phyloP scores from a whole-genome alignment of 1,140 invertebrate species.

The Helicoverpa zea region DNA sequence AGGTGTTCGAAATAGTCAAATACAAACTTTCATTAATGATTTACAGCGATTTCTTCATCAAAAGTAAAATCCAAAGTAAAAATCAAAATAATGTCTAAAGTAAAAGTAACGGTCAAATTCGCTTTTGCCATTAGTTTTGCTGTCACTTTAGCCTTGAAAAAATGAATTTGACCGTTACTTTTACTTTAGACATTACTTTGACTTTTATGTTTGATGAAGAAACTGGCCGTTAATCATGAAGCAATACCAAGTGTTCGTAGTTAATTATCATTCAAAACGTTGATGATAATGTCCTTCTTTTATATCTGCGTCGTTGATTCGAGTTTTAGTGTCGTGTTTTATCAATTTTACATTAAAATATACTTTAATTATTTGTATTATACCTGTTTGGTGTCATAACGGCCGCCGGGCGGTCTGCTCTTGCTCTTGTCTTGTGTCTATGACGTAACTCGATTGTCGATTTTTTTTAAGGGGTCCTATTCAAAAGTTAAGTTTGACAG shows the following conservation, averaged over 20 bases:
- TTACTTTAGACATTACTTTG: no score
- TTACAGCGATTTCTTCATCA: no score
- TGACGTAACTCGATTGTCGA: constrained; percentile 10
- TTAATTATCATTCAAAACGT: constrained; percentile 32
- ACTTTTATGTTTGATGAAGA: no score
- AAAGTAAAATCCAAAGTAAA: no score
- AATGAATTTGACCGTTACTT: no score
- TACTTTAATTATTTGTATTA: constrained; percentile 20
- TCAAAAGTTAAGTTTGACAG: neutral
- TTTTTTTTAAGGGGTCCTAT: constrained; percentile 11
- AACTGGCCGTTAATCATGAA: constrained; percentile 34
- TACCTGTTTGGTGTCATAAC: constrained; percentile 23
- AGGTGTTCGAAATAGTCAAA: neutral
- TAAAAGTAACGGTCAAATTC: no score
- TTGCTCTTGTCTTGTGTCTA: constrained; percentile 1
- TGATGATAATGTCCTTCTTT: constrained; percentile 26
- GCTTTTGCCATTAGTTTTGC: no score
- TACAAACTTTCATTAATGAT: constrained; percentile 13
- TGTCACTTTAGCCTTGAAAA: no score
- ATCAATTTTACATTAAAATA: constrained; percentile 21
- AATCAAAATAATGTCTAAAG: no score
- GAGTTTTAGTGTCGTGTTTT: constrained; percentile 34
- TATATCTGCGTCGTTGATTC: constrained; percentile 37
- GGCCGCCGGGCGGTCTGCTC: constrained; percentile 45
- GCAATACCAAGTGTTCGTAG: neutral